Evolutionary conservation across 1,140 invertebrate species (phyloP).

Genomic region (Drosophila malerkotliana): DNA sequence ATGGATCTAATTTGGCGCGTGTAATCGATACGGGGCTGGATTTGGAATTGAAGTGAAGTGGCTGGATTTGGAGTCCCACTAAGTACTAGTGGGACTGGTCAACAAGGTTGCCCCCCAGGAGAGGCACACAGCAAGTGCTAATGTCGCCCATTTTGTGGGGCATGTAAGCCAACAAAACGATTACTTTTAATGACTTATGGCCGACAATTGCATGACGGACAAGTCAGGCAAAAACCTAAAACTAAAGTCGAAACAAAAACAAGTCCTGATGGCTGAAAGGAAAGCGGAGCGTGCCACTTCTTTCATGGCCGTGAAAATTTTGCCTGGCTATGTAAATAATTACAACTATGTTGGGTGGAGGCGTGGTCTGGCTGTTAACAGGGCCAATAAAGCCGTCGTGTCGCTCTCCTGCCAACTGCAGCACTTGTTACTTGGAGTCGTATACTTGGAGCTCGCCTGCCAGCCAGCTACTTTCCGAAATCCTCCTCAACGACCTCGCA

Average conservation of each 20-base stretch:
- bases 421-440: slow-evolving; percentile 16
- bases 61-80: slow-evolving; percentile 27
- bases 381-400: slow-evolving; percentile 62
- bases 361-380: slow-evolving; percentile 51
- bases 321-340: slow-evolving; percentile 51
- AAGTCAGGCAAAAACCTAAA: background rate
- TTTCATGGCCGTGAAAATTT: slow-evolving; percentile 66
- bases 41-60: slow-evolving; percentile 31
- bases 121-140: slow-evolving; percentile 62
- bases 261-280: slow-evolving; percentile 10
- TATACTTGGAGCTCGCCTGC: background rate
- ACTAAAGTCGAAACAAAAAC: slow-evolving; percentile 7
- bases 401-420: slow-evolving; percentile 19
- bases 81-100: slow-evolving; percentile 22
- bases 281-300: slow-evolving; percentile 51
- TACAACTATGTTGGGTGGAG: slow-evolving; percentile 32
- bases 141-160: slow-evolving; percentile 72
- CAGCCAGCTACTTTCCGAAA: background rate
- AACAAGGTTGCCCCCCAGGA: slow-evolving; percentile 64
- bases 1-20: slow-evolving; percentile 18
- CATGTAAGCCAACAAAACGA: slow-evolving; percentile 79
- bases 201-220: slow-evolving; percentile 73
- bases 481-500: slow-evolving; percentile 61
- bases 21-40: slow-evolving; percentile 44
- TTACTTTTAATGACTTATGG: slow-evolving; percentile 81